A percentile compares a stretch with the other conserved stretches of the same genome.
These are phyloP conservation scores for Takifugu rubripes DNA, from an alignment of 2,797 vertebrate species.

Conservation along the genomic window DNA sequence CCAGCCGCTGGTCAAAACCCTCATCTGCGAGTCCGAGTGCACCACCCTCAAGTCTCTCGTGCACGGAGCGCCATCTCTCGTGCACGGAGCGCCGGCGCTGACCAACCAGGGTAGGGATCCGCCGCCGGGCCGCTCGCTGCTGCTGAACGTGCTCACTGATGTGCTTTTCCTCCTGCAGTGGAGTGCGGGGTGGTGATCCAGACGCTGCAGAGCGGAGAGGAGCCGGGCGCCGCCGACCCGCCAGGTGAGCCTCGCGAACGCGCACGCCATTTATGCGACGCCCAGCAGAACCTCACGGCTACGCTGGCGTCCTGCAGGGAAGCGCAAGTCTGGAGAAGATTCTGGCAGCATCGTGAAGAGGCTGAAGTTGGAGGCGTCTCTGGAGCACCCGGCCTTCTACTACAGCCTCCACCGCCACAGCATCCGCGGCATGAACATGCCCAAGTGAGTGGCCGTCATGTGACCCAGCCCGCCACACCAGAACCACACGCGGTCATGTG, in stretches of 20 bases:
- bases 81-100: slow-evolving; percentile 67
- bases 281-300: too few species aligned
- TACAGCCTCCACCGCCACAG: slow-evolving; percentile 97
- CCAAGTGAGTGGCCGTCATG: slow-evolving; percentile 81
- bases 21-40: slow-evolving; percentile 93
- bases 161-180: slow-evolving; percentile 69
- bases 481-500: too few species aligned
- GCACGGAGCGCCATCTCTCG: slow-evolving; percentile 68
- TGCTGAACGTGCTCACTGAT: neutral
- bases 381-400: slow-evolving; percentile 93
- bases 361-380: slow-evolving; percentile 76
- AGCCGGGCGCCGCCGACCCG: slow-evolving; percentile 66
- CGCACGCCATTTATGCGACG: too few species aligned
- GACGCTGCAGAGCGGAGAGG: slow-evolving; percentile 74
- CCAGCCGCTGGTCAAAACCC: slow-evolving; percentile 88
- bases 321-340: slow-evolving; percentile 83
- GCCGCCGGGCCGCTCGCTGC: too few species aligned
- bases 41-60: slow-evolving; percentile 80
- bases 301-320: slow-evolving; percentile 70
- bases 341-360: slow-evolving; percentile 78
- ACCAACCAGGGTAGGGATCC: slow-evolving; percentile 81
- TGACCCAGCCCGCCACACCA: too few species aligned
- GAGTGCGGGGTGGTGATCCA: slow-evolving; percentile 90
- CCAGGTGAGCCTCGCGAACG: slow-evolving; percentile 51
- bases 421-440: slow-evolving; percentile 96